A percentile compares a stretch with the other conserved stretches of the same genome.
phyloP scores from a whole-genome alignment of 2,888 invertebrate species.

The Tenodera sinensis region DNA sequence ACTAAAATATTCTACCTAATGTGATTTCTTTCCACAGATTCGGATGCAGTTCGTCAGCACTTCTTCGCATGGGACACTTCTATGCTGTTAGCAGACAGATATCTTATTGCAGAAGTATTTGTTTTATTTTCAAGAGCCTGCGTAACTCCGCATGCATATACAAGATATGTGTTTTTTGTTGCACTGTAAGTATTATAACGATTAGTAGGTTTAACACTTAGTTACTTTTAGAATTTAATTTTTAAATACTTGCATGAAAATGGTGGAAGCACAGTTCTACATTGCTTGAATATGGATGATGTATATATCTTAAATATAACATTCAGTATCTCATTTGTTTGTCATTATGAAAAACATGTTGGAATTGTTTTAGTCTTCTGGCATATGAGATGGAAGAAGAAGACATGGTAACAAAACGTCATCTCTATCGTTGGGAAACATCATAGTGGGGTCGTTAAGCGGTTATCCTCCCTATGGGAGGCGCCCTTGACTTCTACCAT shows the following conservation, averaged over 20 bases:
- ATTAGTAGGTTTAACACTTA: background rate
- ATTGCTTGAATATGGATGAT: too few species aligned
- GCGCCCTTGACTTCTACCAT: too few species aligned
- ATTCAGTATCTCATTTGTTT: too few species aligned
- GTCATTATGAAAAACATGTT: too few species aligned
- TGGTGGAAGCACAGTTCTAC: too few species aligned
- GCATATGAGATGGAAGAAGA: constrained; percentile 60
- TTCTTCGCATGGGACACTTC: constrained; percentile 50
- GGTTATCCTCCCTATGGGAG: too few species aligned
- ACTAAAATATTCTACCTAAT: background rate
- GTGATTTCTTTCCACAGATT: constrained; percentile 36
- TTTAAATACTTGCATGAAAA: too few species aligned
- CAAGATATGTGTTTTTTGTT: constrained; percentile 50
- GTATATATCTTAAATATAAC: too few species aligned
- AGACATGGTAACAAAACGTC: constrained; percentile 49
- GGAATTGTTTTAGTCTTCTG: constrained; percentile 43
- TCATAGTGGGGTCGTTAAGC: too few species aligned
- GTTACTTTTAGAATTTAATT: too few species aligned
- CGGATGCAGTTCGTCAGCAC: constrained; percentile 42
- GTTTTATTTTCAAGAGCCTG: constrained; percentile 54
- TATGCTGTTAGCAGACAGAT: constrained; percentile 52
- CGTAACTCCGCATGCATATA: constrained; percentile 47
- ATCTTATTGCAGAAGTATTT: constrained; percentile 55
- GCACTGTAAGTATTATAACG: constrained; percentile 49
- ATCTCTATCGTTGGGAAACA: constrained; percentile 44